Evolutionary conservation across 2,113 vertebrate species (phyloP).

Genomic region (Xiphophorus maculatus): DNA sequence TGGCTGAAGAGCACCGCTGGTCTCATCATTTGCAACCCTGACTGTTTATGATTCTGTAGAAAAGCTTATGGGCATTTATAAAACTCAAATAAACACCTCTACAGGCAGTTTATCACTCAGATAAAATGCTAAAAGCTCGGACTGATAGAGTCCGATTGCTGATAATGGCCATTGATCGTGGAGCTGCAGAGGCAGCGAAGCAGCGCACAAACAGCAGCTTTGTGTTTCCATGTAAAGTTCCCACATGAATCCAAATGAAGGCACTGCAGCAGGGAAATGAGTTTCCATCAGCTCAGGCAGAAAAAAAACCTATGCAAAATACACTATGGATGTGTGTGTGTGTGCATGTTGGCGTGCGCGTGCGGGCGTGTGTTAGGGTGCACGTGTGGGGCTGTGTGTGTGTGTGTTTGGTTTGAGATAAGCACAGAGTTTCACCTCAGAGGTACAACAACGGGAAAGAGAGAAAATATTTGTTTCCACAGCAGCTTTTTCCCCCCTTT

Average conservation of each 20-base stretch:
- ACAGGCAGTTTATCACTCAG: background rate
- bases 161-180: conserved; percentile 17
- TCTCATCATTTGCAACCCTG: background rate
- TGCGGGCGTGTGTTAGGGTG: background rate
- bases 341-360: background rate
- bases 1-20: background rate
- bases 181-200: conserved; percentile 4
- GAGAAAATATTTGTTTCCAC: background rate
- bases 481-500: background rate
- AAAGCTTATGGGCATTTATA: background rate
- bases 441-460: background rate
- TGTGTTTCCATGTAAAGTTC: conserved; percentile 34
- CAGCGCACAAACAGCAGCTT: conserved; percentile 20
- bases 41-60: background rate
- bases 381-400: background rate
- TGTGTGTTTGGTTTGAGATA: background rate
- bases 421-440: background rate
- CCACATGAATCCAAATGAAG: conserved; percentile 38
- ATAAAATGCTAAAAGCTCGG: conserved; percentile 12
- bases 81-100: conserved; percentile 6
- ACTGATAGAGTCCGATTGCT: conserved; percentile 19
- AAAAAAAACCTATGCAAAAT: conserved; percentile 32
- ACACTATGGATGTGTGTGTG: background rate
- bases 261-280: conserved; percentile 35
- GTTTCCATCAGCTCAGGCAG: conserved; percentile 5